These are phyloP conservation scores for Sabellastarte sp. DNA, from an alignment of 2,888 invertebrate species.

Conservation along the genomic window DNA sequence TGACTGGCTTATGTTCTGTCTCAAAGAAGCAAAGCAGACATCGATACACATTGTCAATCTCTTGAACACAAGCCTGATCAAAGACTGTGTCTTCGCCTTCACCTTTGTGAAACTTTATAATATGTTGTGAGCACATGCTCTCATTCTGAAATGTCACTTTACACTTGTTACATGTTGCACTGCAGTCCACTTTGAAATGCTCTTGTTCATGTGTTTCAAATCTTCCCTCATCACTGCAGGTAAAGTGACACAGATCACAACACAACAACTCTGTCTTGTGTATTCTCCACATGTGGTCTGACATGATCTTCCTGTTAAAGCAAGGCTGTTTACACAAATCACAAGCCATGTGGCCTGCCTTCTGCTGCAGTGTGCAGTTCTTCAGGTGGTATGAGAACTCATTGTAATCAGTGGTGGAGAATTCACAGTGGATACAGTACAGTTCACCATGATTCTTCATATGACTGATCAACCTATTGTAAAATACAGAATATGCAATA, in stretches of 20 bases:
- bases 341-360: conserved; percentile 12
- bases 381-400: conserved; percentile 19
- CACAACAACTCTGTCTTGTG: conserved; percentile 14
- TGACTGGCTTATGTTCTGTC: background rate
- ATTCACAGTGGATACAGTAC: conserved; percentile 26
- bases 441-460: conserved; percentile 28
- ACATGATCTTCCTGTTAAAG: conserved; percentile 8
- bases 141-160: background rate
- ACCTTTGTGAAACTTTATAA: background rate
- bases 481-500: too few relatives aligned
- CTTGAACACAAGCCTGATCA: background rate
- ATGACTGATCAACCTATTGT: conserved; percentile 14
- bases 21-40: conserved; percentile 1
- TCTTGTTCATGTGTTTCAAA: conserved; percentile 10
- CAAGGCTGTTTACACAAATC: conserved; percentile 14
- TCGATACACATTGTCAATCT: background rate
- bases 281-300: conserved; percentile 15
- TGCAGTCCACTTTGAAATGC: background rate
- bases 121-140: background rate
- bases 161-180: background rate
- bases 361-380: conserved; percentile 9
- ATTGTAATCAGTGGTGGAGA: conserved; percentile 17
- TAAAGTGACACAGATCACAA: conserved; percentile 20
- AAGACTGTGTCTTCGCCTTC: background rate
- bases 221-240: conserved; percentile 6